Evolutionary conservation across 2,888 invertebrate genomes (phyloP), one percentile per base, ranked within the genome.

Genomic region (Uloborus plumipes): DNA sequence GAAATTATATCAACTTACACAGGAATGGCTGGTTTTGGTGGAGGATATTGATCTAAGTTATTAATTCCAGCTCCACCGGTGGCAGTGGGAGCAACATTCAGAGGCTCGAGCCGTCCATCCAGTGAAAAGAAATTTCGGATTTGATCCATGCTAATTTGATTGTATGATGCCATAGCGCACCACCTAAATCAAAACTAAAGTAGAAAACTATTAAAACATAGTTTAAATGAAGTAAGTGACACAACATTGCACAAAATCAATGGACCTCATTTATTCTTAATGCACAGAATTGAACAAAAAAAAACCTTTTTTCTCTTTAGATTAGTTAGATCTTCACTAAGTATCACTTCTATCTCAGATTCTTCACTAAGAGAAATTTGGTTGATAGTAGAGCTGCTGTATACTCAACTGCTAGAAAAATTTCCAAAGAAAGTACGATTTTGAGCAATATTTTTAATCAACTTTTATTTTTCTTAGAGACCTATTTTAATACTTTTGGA

Each of bases 71-170:
- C 58, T 4, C 84, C 84, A 58, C 78, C 78, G 16, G 84, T 84
- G 14, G 75, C 78, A 47, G 78, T 84, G n/a, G 84, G 74, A 6
- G 70, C 74, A n/a, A 84, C 26, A 69, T 73, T 15, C n/a, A 84
- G 39, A 15, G n/a, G 22, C 47, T 70, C 22, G 13, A 73, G 47
- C 16, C 59, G 15, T 16, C 22, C 51, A 65, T 65, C 55, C 26
- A 84, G 26, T 11, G 31, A 31, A n/a, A 84, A 69, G 47, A 67
- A 84, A 22, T 65, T 18, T 14, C 51, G 53, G 39, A 80, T 72
- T 39, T 76, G 80, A 31, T 81, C 76, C 15, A 73, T 18, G 1
- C 76, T 84, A n/a, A 84, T 72, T 14, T 71, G 53, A 47, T 74
- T 81, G 31, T 70, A 74, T 14, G 70, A 65, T 14, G 80, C 59